Percentiles rank a stretch among this genome's conserved stretches.
Conservation (phyloP, 2,888 invertebrate species). For the Sylvicola cinctus region DNA sequence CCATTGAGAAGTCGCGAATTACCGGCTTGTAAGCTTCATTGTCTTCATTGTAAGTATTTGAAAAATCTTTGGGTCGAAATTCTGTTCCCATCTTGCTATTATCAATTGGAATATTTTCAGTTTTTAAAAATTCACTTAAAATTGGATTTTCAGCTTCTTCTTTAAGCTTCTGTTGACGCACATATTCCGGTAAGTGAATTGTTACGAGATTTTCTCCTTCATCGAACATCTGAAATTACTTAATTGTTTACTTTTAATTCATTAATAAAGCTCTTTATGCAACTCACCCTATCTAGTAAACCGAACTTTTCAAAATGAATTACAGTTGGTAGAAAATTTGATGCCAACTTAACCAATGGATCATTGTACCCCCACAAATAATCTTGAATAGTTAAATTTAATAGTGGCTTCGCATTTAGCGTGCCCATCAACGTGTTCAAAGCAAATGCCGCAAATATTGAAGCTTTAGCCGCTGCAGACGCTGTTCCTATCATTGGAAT, state of each 20-base stretch:
- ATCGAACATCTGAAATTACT: slow-evolving; percentile 33
- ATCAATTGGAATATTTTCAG: slow-evolving; percentile 13
- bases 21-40: slow-evolving; percentile 5
- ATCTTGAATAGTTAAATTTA: slow-evolving; percentile 41
- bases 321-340: slow-evolving; percentile 51
- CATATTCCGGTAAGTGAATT: slow-evolving; percentile 25
- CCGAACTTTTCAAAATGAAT: slow-evolving; percentile 66
- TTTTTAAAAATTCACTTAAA: slow-evolving; percentile 13
- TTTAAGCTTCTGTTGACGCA: slow-evolving; percentile 9
- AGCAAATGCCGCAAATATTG: slow-evolving; percentile 31
- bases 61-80: slow-evolving; percentile 13
- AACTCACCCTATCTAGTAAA: slow-evolving; percentile 52
- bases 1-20: slow-evolving; percentile 29
- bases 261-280: slow-evolving; percentile 9
- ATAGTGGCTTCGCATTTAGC: slow-evolving; percentile 37
- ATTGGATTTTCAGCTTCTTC: slow-evolving; percentile 7
- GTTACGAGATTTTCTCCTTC: slow-evolving; percentile 36
- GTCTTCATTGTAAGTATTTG: slow-evolving; percentile 11
- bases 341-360: slow-evolving; percentile 43
- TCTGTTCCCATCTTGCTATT: slow-evolving; percentile 25
- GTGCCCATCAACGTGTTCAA: slow-evolving; percentile 34
- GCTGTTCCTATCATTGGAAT: slow-evolving; percentile 36
- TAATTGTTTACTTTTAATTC: background rate
- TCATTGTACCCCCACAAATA: slow-evolving; percentile 73
- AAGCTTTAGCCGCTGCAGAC: slow-evolving; percentile 17